A percentile compares a stretch with the other conserved stretches of the same genome.
phyloP scores from a whole-genome alignment of 2,888 invertebrate species.

The Mayetiola destructor region DNA sequence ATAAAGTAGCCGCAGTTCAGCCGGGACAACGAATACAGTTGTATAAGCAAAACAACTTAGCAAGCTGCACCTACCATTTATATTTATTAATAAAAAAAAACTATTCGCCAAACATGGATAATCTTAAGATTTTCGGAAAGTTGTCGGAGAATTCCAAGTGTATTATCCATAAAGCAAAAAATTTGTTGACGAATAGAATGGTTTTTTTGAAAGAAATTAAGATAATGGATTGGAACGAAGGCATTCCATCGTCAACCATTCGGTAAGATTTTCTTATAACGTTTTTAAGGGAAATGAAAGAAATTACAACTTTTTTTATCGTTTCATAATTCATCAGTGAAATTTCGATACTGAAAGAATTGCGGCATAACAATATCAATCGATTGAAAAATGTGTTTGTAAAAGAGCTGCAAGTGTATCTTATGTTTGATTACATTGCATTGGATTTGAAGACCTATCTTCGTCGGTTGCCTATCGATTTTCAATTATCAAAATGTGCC shows the following conservation, averaged over 20 bases:
- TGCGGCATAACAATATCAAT: not conserved
- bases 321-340: not conserved
- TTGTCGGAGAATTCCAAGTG: too few species aligned
- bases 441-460: not conserved
- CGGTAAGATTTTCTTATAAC: not conserved
- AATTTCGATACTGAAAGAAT: not conserved
- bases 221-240: not conserved
- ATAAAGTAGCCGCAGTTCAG: too few species aligned
- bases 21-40: too few species aligned
- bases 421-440: not conserved
- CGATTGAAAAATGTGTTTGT: not conserved
- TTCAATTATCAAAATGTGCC: not conserved
- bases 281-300: not conserved
- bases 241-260: not conserved
- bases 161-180: too few species aligned
- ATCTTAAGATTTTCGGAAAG: too few species aligned
- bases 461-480: not conserved
- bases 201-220: not conserved
- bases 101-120: too few species aligned
- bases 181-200: not conserved
- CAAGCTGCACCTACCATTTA: too few species aligned
- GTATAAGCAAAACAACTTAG: too few species aligned
- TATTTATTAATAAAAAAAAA: too few species aligned
- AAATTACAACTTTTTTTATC: not conserved
- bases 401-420: not conserved